Evolutionary conservation across 1,140 invertebrate genomes (phyloP).

Genomic region (Nasonia vitripennis): DNA sequence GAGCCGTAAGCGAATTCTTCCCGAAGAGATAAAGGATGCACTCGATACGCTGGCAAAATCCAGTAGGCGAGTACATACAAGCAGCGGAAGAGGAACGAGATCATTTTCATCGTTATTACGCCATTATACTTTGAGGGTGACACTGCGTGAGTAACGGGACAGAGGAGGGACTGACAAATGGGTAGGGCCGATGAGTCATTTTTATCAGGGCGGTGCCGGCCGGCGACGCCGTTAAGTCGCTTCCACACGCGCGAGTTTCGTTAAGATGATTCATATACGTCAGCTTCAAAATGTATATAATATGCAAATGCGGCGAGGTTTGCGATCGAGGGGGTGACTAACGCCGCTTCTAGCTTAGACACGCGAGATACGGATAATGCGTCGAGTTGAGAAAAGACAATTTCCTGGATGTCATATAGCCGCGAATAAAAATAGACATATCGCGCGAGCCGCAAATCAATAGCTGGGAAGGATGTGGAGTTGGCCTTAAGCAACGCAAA

Average conservation of each 20-base stretch:
- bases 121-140: not conserved
- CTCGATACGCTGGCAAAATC: not conserved
- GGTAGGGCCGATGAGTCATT: slow-evolving; percentile 41
- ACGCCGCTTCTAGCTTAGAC: not conserved
- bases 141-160: not conserved
- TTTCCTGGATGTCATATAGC: not conserved
- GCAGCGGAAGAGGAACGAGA: not conserved
- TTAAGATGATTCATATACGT: too few relatives aligned
- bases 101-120: not conserved
- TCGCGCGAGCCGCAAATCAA: not conserved
- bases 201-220: slow-evolving; percentile 48
- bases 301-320: too few relatives aligned
- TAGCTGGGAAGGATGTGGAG: not conserved
- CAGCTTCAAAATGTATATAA: too few relatives aligned
- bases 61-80: not conserved
- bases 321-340: slow-evolving; percentile 35
- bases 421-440: not conserved
- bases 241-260: not conserved
- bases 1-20: not conserved
- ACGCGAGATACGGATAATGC: not conserved
- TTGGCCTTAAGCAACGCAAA: slow-evolving; percentile 16
- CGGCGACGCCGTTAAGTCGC: not conserved
- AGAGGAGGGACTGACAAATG: not conserved
- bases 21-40: not conserved
- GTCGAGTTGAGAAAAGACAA: not conserved